These are phyloP conservation scores for Melanargia galathea DNA, from an alignment of 2,888 invertebrate genomes.

Conservation along the genomic window DNA sequence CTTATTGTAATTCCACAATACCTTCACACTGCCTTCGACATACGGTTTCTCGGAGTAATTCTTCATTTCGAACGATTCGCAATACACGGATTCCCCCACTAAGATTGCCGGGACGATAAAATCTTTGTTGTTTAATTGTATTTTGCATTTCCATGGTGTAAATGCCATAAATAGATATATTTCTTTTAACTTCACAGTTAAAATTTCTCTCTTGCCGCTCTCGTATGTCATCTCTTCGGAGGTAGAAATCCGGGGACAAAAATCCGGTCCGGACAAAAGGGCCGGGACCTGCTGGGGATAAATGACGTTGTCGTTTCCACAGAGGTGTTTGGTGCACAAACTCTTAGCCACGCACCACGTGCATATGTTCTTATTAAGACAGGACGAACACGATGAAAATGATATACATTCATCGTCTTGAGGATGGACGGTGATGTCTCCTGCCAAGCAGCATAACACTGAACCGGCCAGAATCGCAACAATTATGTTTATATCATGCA, in stretches of 20 bases:
- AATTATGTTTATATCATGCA: slow-evolving; percentile 8
- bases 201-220: slow-evolving; percentile 55
- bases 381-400: slow-evolving; percentile 57
- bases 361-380: slow-evolving; percentile 57
- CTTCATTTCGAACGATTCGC: slow-evolving; percentile 56
- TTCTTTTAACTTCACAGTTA: slow-evolving; percentile 64
- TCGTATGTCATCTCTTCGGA: slow-evolving; percentile 51
- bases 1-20: slow-evolving; percentile 65
- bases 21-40: slow-evolving; percentile 54
- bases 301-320: slow-evolving; percentile 69
- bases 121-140: slow-evolving; percentile 48
- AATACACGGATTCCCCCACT: slow-evolving; percentile 58
- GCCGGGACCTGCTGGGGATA: slow-evolving; percentile 57
- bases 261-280: slow-evolving; percentile 62
- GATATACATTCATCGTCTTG: slow-evolving; percentile 42
- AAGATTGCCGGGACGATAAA: slow-evolving; percentile 53
- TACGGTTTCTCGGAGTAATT: slow-evolving; percentile 54
- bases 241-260: slow-evolving; percentile 62
- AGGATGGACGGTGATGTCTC: slow-evolving; percentile 35
- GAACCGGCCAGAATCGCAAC: slow-evolving; percentile 24
- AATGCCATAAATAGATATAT: slow-evolving; percentile 71
- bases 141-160: slow-evolving; percentile 68
- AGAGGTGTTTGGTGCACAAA: slow-evolving; percentile 62
- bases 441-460: slow-evolving; percentile 35
- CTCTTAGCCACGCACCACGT: slow-evolving; percentile 71